Evolutionary conservation across 2,797 vertebrate species (phyloP).

Genomic region (Cygnus olor): DNA sequence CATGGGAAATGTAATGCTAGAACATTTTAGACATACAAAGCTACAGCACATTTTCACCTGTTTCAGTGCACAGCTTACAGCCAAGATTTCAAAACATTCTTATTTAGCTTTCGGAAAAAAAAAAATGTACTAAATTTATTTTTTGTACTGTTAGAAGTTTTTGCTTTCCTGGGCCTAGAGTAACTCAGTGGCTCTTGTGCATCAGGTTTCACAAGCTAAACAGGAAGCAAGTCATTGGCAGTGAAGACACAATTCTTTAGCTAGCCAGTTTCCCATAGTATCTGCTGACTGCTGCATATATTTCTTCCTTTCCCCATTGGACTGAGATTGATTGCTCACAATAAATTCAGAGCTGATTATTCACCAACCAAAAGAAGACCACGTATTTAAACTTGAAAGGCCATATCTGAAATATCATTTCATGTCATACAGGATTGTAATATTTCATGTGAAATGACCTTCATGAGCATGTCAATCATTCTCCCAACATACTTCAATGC

Average conservation of each 20-base stretch:
- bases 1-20: background rate
- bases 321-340: conserved; percentile 42
- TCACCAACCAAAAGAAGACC: conserved; percentile 49
- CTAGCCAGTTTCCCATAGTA: conserved; percentile 35
- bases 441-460: conserved; percentile 1
- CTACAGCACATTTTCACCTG: background rate
- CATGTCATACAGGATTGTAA: background rate
- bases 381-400: background rate
- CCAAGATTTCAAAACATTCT: background rate
- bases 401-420: conserved; percentile 32
- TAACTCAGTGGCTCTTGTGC: conserved; percentile 7
- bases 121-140: background rate
- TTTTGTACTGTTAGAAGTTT: background rate
- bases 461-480: background rate
- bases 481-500: background rate
- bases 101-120: background rate
- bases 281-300: conserved; percentile 32
- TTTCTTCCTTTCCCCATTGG: conserved; percentile 39
- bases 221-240: conserved; percentile 53
- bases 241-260: conserved; percentile 41
- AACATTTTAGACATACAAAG: background rate
- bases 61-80: background rate
- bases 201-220: conserved; percentile 62
- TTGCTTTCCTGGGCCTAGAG: background rate
- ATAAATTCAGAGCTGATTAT: conserved; percentile 61